Conservation (phyloP, 2,888 invertebrate genomes). For the Cryptocephalus moraei region DNA sequence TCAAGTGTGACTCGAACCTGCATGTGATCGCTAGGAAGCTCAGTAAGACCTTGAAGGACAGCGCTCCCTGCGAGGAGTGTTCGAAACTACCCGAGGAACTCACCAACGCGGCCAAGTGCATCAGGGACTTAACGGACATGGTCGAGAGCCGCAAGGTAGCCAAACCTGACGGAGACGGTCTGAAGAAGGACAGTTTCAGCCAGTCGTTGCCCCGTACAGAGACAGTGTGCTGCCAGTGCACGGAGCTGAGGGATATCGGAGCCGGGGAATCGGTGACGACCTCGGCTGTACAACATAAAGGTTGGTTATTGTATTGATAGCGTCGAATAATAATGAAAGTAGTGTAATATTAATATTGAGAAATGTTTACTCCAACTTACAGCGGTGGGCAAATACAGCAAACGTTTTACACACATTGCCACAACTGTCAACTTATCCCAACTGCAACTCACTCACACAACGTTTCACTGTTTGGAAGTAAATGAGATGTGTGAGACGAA, state of each 20-base stretch:
- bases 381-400: too few relatives aligned
- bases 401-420: too few relatives aligned
- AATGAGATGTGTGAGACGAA: too few relatives aligned
- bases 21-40: slow-evolving; percentile 27
- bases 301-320: too few relatives aligned
- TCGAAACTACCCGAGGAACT: slow-evolving; percentile 24
- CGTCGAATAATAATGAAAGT: too few relatives aligned
- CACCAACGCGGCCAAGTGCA: slow-evolving; percentile 26
- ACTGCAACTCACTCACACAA: too few relatives aligned
- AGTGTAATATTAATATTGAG: too few relatives aligned
- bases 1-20: slow-evolving; percentile 19
- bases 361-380: too few relatives aligned
- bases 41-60: slow-evolving; percentile 26
- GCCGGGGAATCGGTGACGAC: slow-evolving; percentile 3
- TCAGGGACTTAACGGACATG: slow-evolving; percentile 30
- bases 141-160: slow-evolving; percentile 18
- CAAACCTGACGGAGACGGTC: not conserved
- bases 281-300: not conserved
- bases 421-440: too few relatives aligned
- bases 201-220: slow-evolving; percentile 10
- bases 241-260: slow-evolving; percentile 6
- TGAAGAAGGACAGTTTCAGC: slow-evolving; percentile 9
- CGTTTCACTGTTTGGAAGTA: too few relatives aligned
- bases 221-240: slow-evolving; percentile 9
- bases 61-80: slow-evolving; percentile 23